phyloP scores from a whole-genome alignment of 2,797 vertebrate genomes.

The Chelon labrosus region DNA sequence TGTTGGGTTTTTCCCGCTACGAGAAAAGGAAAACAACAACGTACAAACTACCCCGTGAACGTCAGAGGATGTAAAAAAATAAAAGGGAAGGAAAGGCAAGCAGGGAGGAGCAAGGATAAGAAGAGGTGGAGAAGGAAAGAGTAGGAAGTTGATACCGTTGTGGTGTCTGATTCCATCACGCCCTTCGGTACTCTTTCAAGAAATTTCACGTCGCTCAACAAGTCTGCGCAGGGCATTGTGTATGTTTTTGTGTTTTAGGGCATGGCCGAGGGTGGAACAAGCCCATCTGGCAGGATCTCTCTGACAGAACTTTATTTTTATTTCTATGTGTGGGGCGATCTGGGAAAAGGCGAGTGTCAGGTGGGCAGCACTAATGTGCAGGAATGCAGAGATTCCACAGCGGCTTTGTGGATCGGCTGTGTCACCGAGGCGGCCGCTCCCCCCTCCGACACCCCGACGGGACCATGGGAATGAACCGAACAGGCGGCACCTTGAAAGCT shows the following conservation, averaged over 20 bases:
- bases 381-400: constrained; percentile 86
- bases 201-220: constrained; percentile 33
- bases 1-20: constrained; percentile 14
- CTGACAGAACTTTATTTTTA: constrained; percentile 48
- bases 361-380: constrained; percentile 87
- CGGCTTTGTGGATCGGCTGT: constrained; percentile 81
- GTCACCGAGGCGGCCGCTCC: constrained; percentile 72
- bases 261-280: constrained; percentile 46
- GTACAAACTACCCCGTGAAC: constrained; percentile 1
- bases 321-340: constrained; percentile 64
- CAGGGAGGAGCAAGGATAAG: constrained; percentile 48
- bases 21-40: constrained; percentile 21
- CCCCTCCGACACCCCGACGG: constrained; percentile 56
- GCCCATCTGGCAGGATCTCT: constrained; percentile 53
- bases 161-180: constrained; percentile 26
- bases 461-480: constrained; percentile 80
- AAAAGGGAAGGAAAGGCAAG: constrained; percentile 55
- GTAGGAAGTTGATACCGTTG: constrained; percentile 39
- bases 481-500: constrained; percentile 77
- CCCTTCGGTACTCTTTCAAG: constrained; percentile 23
- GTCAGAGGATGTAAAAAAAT: constrained; percentile 36
- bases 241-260: constrained; percentile 45
- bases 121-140: constrained; percentile 41
- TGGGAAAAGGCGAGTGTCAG: constrained; percentile 79
- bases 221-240: constrained; percentile 18